Conservation (phyloP, 1,140 invertebrate species). For the Drosophila arizonae region DNA sequence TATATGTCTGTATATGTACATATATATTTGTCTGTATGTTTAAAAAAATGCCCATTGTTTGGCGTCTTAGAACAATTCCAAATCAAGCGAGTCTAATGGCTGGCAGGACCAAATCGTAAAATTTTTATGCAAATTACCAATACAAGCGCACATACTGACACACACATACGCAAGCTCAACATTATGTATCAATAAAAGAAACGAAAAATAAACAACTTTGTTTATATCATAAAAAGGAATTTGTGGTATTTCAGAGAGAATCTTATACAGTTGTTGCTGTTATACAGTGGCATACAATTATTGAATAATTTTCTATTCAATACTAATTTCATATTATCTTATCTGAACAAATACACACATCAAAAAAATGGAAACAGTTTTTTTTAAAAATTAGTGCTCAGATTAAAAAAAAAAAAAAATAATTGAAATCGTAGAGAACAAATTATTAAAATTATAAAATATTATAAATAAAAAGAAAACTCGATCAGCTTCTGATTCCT, state of each 20-base stretch:
- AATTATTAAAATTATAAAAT: too few relatives aligned
- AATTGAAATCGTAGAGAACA: too few relatives aligned
- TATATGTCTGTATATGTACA: too few relatives aligned
- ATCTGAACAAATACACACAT: too few relatives aligned
- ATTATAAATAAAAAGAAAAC: too few relatives aligned
- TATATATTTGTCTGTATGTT: neutral
- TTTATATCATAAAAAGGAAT: constrained; percentile 10
- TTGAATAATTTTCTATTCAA: neutral
- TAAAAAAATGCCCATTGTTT: constrained; percentile 3
- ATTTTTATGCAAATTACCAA: constrained; percentile 43
- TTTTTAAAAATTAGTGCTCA: too few relatives aligned
- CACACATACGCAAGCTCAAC: constrained; percentile 6
- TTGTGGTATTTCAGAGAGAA: neutral
- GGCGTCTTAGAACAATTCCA: constrained; percentile 32
- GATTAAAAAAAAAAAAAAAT: too few relatives aligned
- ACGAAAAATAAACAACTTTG: constrained; percentile 29
- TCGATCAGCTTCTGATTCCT: too few relatives aligned
- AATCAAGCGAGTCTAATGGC: constrained; percentile 47
- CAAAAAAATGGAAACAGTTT: too few relatives aligned
- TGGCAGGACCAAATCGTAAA: constrained; percentile 45
- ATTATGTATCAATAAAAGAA: constrained; percentile 49
- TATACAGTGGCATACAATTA: constrained; percentile 16
- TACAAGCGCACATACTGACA: constrained; percentile 10
- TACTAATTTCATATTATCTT: too few relatives aligned
- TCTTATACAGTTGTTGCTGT: neutral